Evolutionary conservation across 1,140 invertebrate genomes (phyloP), one percentile per base, ranked within the genome.

Genomic region (Dinothrombium tinctorium): DNA sequence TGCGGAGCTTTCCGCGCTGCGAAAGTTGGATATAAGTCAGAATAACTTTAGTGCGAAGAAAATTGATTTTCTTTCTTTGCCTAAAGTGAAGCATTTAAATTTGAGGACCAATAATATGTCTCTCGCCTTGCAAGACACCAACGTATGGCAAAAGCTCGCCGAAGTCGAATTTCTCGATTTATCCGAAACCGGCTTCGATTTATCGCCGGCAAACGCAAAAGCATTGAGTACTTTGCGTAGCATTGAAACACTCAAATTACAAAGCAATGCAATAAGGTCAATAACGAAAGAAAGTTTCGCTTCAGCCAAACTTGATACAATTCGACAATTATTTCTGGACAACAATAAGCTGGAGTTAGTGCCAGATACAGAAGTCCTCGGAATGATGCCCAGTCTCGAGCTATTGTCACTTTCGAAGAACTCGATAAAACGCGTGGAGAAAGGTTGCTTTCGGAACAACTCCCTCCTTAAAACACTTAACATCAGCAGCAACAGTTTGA

Each of bases 41-140:
- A 89, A 89, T 58, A 64, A 67, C 20, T 56, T 89, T 22, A 49
- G 21, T 33, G 47, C 46, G n/a, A 23, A 39, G 12, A 31, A 44
- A 28, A 36, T 49, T 4, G 45, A 47, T 33, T 49, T 46, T 14
- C 11, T 26, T 11, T 5, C 9, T 11, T 12, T 38, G 2, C 22
- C 22, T 2, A 38, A 42, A 17, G 31, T 56, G 6, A 50, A 47
- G 21, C 36, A 42, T 32, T 59, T 87, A 17, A 66, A 69, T 44
- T 55, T 78, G 5, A 74, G 74, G 3, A 61, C 68, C 36, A 84
- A 83, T 54, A 77, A 82, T 55, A 74, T 81, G 50, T 47, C 47
- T 25, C 47, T 35, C 5, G 11, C 5, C 1, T 1, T 35, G 19
- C 15, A 35, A 17, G 33, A 17, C 12, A n/a, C n/a, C n/a, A n/a